A percentile compares a stretch with the other conserved stretches of the same genome.
Conservation (phyloP, 2,113 vertebrate genomes). For the Pseudopodoces humilis region DNA sequence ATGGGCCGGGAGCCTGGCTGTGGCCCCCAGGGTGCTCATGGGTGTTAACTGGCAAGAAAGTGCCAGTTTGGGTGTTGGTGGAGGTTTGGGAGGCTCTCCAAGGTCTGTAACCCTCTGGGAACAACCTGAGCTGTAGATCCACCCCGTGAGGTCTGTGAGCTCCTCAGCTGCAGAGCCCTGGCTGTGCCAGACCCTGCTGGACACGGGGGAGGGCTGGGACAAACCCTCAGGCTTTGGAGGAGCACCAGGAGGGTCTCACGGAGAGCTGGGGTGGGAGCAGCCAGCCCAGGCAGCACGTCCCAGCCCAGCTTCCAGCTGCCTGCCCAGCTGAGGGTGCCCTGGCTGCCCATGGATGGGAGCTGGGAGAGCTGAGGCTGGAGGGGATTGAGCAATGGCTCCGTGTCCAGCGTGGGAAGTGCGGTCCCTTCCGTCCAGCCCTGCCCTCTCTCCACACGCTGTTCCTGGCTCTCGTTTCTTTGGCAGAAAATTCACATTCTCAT, state of each 20-base stretch:
- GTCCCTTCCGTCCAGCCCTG: not conserved
- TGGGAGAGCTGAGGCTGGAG: not conserved
- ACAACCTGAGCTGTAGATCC: not conserved
- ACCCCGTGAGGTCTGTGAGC: not conserved
- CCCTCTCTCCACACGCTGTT: not conserved
- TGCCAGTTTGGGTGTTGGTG: not conserved
- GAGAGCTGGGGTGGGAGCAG: not conserved
- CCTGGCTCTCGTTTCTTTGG: conserved; percentile 22
- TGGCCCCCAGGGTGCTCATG: fast-evolving
- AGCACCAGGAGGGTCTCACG: fast-evolving
- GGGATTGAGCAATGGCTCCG: not conserved
- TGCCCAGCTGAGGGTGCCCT: not conserved
- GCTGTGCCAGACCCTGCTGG: not conserved
- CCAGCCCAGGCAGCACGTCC: not conserved
- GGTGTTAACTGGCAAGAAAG: not conserved
- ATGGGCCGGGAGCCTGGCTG: not conserved
- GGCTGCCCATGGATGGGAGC: fast-evolving
- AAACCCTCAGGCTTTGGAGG: not conserved
- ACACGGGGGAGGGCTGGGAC: too few relatives aligned
- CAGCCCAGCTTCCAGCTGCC: not conserved
- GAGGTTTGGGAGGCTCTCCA: not conserved
- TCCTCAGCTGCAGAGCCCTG: not conserved
- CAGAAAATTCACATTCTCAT: conserved; percentile 23
- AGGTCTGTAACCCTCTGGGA: not conserved
- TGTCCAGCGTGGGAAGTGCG: not conserved